Base-by-base conservation (phyloP, 2,888 invertebrate species). In the Pardosa pseudoannulata region DNA sequence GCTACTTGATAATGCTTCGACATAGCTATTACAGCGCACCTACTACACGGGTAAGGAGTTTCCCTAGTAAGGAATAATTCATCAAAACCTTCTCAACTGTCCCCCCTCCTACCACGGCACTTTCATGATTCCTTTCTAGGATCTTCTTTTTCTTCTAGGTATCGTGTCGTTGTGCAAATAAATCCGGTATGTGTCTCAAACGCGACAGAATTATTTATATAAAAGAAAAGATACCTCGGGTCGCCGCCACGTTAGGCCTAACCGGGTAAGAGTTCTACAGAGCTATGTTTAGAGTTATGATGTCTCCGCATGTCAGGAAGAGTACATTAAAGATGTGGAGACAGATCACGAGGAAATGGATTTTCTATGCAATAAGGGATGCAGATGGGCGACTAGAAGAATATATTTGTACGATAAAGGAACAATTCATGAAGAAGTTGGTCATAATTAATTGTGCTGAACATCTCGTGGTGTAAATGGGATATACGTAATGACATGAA, bases 21-120 rank as follows among this genome's bases (percentile, higher is more conserved):
- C 81, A 81, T 68, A 67, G 50, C 31, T 67, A 67, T 81, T 81
- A 81, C 46, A 46, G 16, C 50, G 65, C 65, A n/a, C n/a, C 13
- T 13, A 83, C 46, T 83, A 83, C 83, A 83, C 72, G 72, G 70
- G 71, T 76, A 72, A 78, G 83, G 83, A 83, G 83, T 83, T 72
- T 56, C 83, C 41, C 64, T 16, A 16, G 65, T 50, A 46, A 27
- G 72, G 83, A 83, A 83, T 83, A 83, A 83, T 83, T 83, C 83
- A 83, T 83, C 83, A 83, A 78, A 81, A 67, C 70, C 67, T 73
- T 67, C 62, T 56, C 70, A 46, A 46, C 46, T 46, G 46, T 16
- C 16, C 31, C 70, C 32, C 28, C 28, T 64, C 79, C 50, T 32
- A 65, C 67, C 72, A 46, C 74, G n/a, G n/a, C n/a, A n/a, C n/a